Evolutionary conservation across 2,113 vertebrate species (phyloP).

Genomic region (Poeciliopsis turrubarensis): DNA sequence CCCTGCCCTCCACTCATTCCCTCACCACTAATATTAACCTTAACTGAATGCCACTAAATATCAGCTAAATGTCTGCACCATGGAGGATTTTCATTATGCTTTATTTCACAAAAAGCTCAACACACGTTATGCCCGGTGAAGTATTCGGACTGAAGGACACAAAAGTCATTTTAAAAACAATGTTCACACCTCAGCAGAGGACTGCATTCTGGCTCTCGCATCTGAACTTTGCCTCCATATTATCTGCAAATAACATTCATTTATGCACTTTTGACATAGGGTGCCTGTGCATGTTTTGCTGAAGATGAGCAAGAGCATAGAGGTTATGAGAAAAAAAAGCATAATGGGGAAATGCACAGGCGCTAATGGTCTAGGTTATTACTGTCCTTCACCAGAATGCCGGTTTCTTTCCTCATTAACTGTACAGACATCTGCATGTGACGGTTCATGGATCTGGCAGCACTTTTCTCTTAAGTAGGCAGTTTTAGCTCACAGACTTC

Average conservation of each 20-base stretch:
- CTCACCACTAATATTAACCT: slow-evolving; percentile 11
- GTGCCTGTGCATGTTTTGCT: not conserved
- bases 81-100: slow-evolving; percentile 37
- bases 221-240: slow-evolving; percentile 59
- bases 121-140: slow-evolving; percentile 38
- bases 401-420: slow-evolving; percentile 44
- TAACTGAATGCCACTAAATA: slow-evolving; percentile 41
- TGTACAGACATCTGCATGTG: slow-evolving; percentile 41
- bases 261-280: not conserved
- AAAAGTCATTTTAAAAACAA: slow-evolving; percentile 59
- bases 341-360: slow-evolving; percentile 17
- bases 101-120: slow-evolving; percentile 26
- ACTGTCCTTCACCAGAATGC: slow-evolving; percentile 18
- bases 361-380: slow-evolving; percentile 34
- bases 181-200: slow-evolving; percentile 13
- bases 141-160: slow-evolving; percentile 52
- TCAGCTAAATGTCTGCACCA: slow-evolving; percentile 26
- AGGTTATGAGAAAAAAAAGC: not conserved
- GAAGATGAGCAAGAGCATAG: not conserved
- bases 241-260: slow-evolving; percentile 20
- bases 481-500: slow-evolving; percentile 29
- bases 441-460: slow-evolving; percentile 29
- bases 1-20: not conserved
- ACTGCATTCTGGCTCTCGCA: slow-evolving; percentile 51
- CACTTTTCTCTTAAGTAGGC: slow-evolving; percentile 37